Evolutionary conservation across 2,113 vertebrate species (phyloP).

Genomic region (Neotoma lepida): DNA sequence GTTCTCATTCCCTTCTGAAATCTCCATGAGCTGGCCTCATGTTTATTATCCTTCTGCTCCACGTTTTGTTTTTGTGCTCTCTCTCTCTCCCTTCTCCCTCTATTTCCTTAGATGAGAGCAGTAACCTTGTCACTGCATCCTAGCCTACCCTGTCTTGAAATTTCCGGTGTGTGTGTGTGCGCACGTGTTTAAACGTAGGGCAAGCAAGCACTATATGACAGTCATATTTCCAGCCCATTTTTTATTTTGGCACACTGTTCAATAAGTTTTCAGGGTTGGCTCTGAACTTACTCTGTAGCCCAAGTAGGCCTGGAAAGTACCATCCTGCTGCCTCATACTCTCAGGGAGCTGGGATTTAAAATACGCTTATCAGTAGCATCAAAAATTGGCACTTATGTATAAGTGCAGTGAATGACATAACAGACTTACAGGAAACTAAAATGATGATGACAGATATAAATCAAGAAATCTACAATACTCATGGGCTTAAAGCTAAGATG

Average conservation of each 20-base stretch:
- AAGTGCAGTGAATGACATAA: neutral
- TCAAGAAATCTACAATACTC: neutral
- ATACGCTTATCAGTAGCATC: neutral
- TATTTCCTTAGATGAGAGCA: neutral
- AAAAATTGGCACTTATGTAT: neutral
- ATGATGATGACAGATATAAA: neutral
- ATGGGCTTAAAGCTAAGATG: neutral
- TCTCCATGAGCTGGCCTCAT: neutral
- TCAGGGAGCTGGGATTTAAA: neutral
- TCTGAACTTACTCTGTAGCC: neutral
- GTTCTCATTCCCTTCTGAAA: neutral
- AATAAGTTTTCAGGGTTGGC: neutral
- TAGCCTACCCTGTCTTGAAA: neutral
- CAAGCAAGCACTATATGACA: neutral
- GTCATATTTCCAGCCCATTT: neutral
- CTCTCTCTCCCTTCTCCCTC: neutral
- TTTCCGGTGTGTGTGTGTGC: neutral
- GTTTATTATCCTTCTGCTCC: neutral
- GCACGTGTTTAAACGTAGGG: no score
- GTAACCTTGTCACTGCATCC: neutral
- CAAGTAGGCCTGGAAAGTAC: neutral
- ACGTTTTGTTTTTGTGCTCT: neutral
- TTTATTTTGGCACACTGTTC: neutral
- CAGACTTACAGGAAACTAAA: neutral
- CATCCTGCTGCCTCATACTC: neutral